Percentiles rank a stretch among this genome's conserved stretches.
These are phyloP conservation scores for Eristalis arbustorum DNA, from an alignment of 2,888 invertebrate species.

Conservation along the genomic window DNA sequence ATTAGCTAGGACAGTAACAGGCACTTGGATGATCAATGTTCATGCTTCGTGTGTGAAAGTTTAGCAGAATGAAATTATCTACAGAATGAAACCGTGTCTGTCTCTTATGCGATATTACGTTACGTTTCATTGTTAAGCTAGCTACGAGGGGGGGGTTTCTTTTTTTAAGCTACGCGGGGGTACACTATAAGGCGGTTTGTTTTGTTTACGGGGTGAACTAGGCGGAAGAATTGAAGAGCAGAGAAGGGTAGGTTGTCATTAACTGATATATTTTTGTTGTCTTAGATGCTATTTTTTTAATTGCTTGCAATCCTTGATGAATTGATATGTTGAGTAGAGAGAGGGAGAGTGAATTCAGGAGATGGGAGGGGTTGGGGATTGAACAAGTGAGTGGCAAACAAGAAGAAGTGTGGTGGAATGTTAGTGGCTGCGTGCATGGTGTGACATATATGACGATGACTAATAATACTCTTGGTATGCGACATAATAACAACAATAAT, in stretches of 20 bases:
- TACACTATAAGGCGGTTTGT: background rate
- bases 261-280: background rate
- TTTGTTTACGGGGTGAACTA: background rate
- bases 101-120: background rate
- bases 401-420: no score
- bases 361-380: no score
- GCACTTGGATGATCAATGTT: slow-evolving; percentile 56
- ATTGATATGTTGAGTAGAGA: background rate
- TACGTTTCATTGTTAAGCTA: slow-evolving; percentile 48
- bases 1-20: slow-evolving; percentile 64
- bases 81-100: slow-evolving; percentile 56
- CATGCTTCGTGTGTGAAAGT: slow-evolving; percentile 3
- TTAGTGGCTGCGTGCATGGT: no score
- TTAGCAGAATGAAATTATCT: slow-evolving; percentile 7
- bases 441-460: no score
- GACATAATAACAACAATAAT: no score
- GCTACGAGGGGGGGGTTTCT: slow-evolving; percentile 12
- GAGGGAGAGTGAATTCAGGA: background rate
- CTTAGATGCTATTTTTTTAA: background rate
- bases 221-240: background rate
- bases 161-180: background rate
- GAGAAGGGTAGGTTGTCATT: background rate
- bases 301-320: background rate
- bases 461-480: no score
- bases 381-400: no score